Base-by-base conservation (phyloP, 2,797 vertebrate species). In the Pipistrellus pygmaeus region DNA sequence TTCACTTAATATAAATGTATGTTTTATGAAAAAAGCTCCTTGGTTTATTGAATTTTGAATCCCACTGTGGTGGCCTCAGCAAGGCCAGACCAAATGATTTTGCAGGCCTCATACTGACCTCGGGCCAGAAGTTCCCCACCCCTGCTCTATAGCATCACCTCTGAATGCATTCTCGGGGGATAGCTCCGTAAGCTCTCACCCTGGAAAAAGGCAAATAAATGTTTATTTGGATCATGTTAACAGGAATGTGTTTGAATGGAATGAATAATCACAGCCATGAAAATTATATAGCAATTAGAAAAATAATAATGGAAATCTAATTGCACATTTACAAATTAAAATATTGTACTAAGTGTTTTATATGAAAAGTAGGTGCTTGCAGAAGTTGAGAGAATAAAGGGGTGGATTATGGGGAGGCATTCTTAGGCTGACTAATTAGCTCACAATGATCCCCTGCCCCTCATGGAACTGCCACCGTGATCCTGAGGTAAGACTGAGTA, bases 171-270 rank as follows among this genome's bases (percentile, higher is more conserved):
- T 30, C 35, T 76, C 62, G 77, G 8, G 13, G 15, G 38, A 23
- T 27, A 62, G 66, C 55, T 44, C 11, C 18, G 8, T 6, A 66
- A 23, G 46, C 72, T 30, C 21, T 89, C 66, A 23, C 35, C 35
- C 0, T 71, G 18, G 30, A 46, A 66, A 88, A n/a, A 30, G 20
- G 30, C 3, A 72, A 69, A 55, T 68, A 60, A 66, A 32, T 85
- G 62, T 51, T 81, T 53, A 88, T 57, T 68, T 92, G 60, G 13
- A 78, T 44, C 25, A 66, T 44, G 3, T 88, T 51, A 71, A 88
- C 8, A 94, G 13, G 4, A 80, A 38, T 76, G 10, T 41, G 38
- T 18, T 71, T 82, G 41, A 66, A 77, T 62, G 18, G 23, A 2
- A 11, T 88, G 30, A 75, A 64, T 46, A 68, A 81, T 8, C 7